Evolutionary conservation across 2,113 vertebrate species (phyloP), one percentile per base, ranked within the genome.

Genomic region (Notothenia rossii): DNA sequence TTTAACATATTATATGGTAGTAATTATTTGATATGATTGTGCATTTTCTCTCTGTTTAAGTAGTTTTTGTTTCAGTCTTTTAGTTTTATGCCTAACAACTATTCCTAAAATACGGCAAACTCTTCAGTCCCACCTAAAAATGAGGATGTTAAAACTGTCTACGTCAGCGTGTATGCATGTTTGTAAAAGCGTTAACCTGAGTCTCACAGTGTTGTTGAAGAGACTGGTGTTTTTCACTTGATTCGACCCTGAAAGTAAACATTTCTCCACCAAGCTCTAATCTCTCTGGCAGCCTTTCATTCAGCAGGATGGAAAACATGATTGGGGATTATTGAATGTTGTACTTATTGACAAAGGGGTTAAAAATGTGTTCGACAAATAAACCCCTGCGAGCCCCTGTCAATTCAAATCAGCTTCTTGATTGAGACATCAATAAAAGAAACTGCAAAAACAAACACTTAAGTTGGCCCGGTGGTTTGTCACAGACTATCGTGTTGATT

Each of bases 401-500:
- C 66, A 33, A 76, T 66, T 59, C 40, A 53, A 77, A 77, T 66
- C n/a, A 61, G 60, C 12, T 20, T 58, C 10, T 54, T 20, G 10
- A 49, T 36, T 50, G 9, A 15, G 4, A 12, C 13, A 69, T 72
- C 17, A 54, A 63, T 51, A 15, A 55, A 55, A 69, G 29, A 4
- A 69, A 36, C n/a, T 46, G 10, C 22, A 20, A 63, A 51, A 48
- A 29, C 13, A 46, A 17, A 71, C 18, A 65, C 22, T 29, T 50
- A 49, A 64, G 59, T 63, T 25, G 10, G 20, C 18, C 14, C 14
- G 12, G 33, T 53, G 43, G n/a, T 8, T 18, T 59, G n/a, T 18
- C 22, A 60, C 51, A 14, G 46, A 59, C 58, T 29, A 22, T 7
- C 7, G 4, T 51, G 18, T 45, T 48, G 25, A 43, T 49, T 73